phyloP scores from a whole-genome alignment of 2,797 vertebrate genomes.

The Chelmon rostratus region DNA sequence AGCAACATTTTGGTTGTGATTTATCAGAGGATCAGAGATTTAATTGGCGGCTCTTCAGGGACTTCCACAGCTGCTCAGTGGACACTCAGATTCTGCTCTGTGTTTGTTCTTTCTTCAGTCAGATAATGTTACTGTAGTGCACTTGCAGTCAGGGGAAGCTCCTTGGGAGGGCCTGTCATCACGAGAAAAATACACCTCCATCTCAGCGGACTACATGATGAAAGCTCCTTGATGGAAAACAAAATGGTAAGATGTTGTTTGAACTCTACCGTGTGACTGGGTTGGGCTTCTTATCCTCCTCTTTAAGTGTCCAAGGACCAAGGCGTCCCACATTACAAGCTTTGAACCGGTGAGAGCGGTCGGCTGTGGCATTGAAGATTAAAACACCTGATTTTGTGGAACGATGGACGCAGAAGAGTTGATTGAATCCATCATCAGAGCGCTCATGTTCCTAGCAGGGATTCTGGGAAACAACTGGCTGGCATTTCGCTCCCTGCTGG shows the following conservation, averaged over 20 bases:
- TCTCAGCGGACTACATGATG: conserved; percentile 31
- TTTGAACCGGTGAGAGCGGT: not conserved
- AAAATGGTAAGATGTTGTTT: conserved; percentile 1
- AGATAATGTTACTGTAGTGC: not conserved
- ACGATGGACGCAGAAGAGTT: conserved; percentile 67
- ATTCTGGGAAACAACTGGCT: conserved; percentile 86
- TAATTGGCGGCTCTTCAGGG: not conserved
- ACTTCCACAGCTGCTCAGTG: not conserved
- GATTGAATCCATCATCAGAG: conserved; percentile 76
- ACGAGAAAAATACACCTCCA: not conserved
- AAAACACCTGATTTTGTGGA: not conserved
- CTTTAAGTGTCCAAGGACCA: conserved; percentile 55
- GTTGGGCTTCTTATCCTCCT: conserved; percentile 31
- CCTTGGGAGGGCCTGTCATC: conserved; percentile 4
- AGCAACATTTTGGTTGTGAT: not conserved
- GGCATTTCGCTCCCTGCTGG: conserved; percentile 77
- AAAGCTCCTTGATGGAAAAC: conserved; percentile 3
- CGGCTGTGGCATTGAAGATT: not conserved
- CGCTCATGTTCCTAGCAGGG: conserved; percentile 80
- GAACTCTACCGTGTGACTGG: conserved; percentile 22
- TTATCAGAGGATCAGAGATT: not conserved
- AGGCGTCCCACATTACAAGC: conserved; percentile 11
- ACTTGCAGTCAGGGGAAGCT: conserved; percentile 1
- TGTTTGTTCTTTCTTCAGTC: not conserved
- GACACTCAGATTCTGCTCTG: not conserved